phyloP scores from a whole-genome alignment of 2,888 invertebrate species.

The Leucoptera coffeella region DNA sequence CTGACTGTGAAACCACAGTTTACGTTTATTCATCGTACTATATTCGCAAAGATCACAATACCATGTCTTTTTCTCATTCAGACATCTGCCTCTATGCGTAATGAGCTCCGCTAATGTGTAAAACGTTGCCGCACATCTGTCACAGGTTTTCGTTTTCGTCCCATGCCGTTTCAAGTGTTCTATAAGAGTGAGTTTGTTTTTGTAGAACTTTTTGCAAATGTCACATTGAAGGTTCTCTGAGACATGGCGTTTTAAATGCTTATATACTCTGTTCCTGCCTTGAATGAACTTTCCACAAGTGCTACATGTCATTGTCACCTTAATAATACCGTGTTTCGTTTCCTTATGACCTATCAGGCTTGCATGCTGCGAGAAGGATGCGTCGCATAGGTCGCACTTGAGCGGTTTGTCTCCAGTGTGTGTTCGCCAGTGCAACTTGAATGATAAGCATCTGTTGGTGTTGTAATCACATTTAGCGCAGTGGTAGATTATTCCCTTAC shows the following conservation, averaged over 20 bases:
- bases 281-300: slow-evolving; percentile 23
- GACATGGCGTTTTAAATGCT: slow-evolving; percentile 18
- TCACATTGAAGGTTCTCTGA: slow-evolving; percentile 12
- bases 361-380: slow-evolving; percentile 19
- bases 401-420: slow-evolving; percentile 25
- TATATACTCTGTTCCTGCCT: slow-evolving; percentile 17
- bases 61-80: slow-evolving; percentile 12
- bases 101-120: slow-evolving; percentile 21
- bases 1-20: slow-evolving; percentile 17
- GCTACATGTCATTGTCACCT: slow-evolving; percentile 20
- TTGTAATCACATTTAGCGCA: slow-evolving; percentile 23
- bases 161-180: slow-evolving; percentile 23
- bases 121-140: slow-evolving; percentile 24
- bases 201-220: slow-evolving; percentile 17
- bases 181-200: slow-evolving; percentile 10
- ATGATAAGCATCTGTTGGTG: slow-evolving; percentile 17
- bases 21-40: slow-evolving; percentile 10
- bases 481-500: slow-evolving; percentile 14
- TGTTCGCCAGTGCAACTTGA: slow-evolving; percentile 16
- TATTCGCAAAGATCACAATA: slow-evolving; percentile 24
- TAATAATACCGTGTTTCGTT: slow-evolving; percentile 15
- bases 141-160: slow-evolving; percentile 21
- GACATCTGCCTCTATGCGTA: slow-evolving; percentile 19
- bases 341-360: slow-evolving; percentile 23
- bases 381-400: slow-evolving; percentile 19